These are phyloP conservation scores for Sandelia bainsii DNA, from an alignment of 2,797 vertebrate genomes.

Conservation along the genomic window DNA sequence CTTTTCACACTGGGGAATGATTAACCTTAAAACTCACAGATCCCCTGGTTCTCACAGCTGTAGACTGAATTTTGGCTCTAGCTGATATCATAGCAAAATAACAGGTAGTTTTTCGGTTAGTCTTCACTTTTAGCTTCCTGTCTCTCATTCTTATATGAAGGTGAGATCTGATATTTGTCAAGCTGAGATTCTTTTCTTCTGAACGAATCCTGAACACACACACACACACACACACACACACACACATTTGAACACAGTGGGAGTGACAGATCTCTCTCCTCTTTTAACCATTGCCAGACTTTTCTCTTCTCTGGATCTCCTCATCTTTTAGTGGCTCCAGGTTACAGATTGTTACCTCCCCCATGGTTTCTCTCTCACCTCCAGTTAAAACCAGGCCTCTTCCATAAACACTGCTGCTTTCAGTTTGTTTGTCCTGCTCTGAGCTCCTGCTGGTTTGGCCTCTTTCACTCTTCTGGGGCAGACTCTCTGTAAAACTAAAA, in stretches of 20 bases:
- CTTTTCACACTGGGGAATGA: constrained; percentile 20
- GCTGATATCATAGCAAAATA: constrained; percentile 15
- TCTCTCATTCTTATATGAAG: constrained; percentile 19
- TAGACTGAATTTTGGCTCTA: constrained; percentile 19
- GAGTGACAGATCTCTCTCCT: constrained; percentile 49
- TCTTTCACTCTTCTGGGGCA: neutral
- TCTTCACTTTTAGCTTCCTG: constrained; percentile 5
- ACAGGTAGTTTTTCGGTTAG: neutral
- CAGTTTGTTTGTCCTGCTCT: constrained; percentile 58
- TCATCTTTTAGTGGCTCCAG: constrained; percentile 28
- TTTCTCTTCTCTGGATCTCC: constrained; percentile 22
- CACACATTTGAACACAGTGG: constrained; percentile 36
- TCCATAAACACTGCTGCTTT: constrained; percentile 49
- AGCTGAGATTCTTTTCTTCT: constrained; percentile 13
- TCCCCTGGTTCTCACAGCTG: constrained; percentile 6
- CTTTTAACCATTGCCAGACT: constrained; percentile 65
- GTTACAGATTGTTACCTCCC: constrained; percentile 35
- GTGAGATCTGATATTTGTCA: constrained; percentile 24
- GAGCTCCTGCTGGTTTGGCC: constrained; percentile 21
- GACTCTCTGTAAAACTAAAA: constrained; percentile 22
- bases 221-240: neutral
- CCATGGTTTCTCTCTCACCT: constrained; percentile 45
- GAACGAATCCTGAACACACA: constrained; percentile 42
- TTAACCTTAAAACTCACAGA: constrained; percentile 25
- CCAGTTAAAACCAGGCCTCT: constrained; percentile 31